Evolutionary conservation across 2,113 vertebrate species (phyloP).

Genomic region (Copsychus sechellarum): DNA sequence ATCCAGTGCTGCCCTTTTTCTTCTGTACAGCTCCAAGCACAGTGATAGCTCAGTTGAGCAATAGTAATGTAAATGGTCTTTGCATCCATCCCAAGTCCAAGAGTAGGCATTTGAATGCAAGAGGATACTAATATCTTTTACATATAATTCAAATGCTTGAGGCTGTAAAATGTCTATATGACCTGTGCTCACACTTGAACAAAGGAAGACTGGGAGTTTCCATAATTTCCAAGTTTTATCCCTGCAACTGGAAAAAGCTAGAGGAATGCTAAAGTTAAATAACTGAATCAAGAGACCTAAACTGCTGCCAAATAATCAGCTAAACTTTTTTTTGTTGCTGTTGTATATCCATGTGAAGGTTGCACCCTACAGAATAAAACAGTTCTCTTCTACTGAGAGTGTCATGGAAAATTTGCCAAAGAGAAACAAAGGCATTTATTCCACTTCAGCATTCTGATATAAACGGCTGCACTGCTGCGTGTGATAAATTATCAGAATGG

Average conservation of each 20-base stretch:
- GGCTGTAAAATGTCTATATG: background rate
- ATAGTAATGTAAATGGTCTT: background rate
- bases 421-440: slow-evolving; percentile 22
- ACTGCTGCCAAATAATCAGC: background rate
- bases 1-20: background rate
- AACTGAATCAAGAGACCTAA: background rate
- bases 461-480: slow-evolving; percentile 17
- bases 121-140: background rate
- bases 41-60: background rate
- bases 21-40: background rate
- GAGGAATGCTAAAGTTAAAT: background rate
- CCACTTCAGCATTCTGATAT: background rate
- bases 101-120: background rate
- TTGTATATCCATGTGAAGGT: background rate
- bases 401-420: slow-evolving; percentile 39
- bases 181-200: background rate
- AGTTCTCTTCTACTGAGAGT: background rate
- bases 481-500: slow-evolving; percentile 13
- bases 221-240: background rate
- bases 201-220: background rate
- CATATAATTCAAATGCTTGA: background rate
- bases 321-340: background rate
- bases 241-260: background rate
- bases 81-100: background rate
- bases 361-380: slow-evolving; percentile 16